Base-by-base conservation (phyloP, 1,140 invertebrate genomes). In the Drosophila chauvacae region DNA sequence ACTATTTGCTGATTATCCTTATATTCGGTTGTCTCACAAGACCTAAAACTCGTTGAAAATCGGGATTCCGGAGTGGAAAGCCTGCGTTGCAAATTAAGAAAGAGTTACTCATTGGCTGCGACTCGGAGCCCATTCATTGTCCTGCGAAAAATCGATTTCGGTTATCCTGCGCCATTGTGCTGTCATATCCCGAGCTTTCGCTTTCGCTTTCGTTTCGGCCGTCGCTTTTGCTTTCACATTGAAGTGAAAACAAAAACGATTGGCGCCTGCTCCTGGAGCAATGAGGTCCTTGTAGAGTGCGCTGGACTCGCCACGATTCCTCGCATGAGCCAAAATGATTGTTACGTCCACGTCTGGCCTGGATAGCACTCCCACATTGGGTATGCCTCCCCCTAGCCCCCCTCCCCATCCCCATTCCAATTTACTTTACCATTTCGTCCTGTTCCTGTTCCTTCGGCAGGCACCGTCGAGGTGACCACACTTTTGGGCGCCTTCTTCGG, bases 401-500 rank as follows among this genome's bases (percentile, higher is more conserved):
- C n/a, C 2, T 11, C 7, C 23, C 48, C 18, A 35, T 26, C n/a
- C 7, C 42, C 23, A 16, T 58, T 74, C 45, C 56, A 39, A 13
- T 30, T 66, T 18, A 45, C 23, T 39, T 50, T 14, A 64, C 23
- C 39, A 18, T 30, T 14, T 18, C 23, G 13, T 37, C 16, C 33
- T 41, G 3, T 3, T 58, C 7, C 16, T 30, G 48, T 58, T 14
- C 33, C 20, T 94, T 93, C 26, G 3, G 4, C 93, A 97, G 96
- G 96, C 92, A 95, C 96, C 71, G 94, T 95, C 80, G 96, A 96
- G 93, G 95, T 96, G 93, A 96, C 96, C 78, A 96, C 96, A 71
- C 95, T 97, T 92, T 93, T 97, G 61, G 96, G 96, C 86, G 96
- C 95, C 60, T 95, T 97, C 69, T 95, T 95, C 66, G 95, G 95